Evolutionary conservation across 23 tunicate genomes (phyloP), one percentile per base, ranked within the genome.

Genomic region (Phallusia fumigata): DNA sequence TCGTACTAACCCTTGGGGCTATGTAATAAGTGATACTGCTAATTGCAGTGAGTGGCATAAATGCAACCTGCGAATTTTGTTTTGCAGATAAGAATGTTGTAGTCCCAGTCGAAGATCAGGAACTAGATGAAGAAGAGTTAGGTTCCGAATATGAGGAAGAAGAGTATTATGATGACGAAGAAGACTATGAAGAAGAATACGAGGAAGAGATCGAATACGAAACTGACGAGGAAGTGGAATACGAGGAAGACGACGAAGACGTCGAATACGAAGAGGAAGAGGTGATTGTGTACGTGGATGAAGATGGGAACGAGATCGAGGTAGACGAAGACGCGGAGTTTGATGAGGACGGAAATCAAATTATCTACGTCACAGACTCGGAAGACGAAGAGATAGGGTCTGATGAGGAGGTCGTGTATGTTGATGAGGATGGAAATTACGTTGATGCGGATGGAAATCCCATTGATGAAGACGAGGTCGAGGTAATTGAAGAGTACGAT

Each of bases 291-390:
- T 78, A 88, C 47, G 83, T 84, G 0, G 82, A 81, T n/a, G 91
- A 88, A 64, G 89, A 69, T 84, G 88, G 81, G 22, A 79, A 75
- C 45, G 81, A 80, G 50, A 73, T 72, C 18, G 52, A 77, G 24
- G 32, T 74, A 21, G 72, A 75, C 44, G 58, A 24, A 11, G 76
- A 35, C 31, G 53, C 36, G 11, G 76, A 83, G 31, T 75, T 79
- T 36, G 88, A 77, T 30, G 72, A 53, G 58, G 77, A 77, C 36
- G 88, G 82, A 36, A 75, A 81, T n/a, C 74, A 73, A 36, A 81
- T 75, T 30, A 74, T 81, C 31, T 75, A 74, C 79, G 79, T 65
- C 75, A 87, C 81, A 18, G 80, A 78, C 26, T 35, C 52, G 21
- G 82, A 65, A 22, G 84, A 79, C 0, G 82, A 79, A 30, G 89